These are phyloP conservation scores for Benitochromis conjunctus DNA, from an alignment of 2,113 vertebrate genomes.

Conservation along the genomic window DNA sequence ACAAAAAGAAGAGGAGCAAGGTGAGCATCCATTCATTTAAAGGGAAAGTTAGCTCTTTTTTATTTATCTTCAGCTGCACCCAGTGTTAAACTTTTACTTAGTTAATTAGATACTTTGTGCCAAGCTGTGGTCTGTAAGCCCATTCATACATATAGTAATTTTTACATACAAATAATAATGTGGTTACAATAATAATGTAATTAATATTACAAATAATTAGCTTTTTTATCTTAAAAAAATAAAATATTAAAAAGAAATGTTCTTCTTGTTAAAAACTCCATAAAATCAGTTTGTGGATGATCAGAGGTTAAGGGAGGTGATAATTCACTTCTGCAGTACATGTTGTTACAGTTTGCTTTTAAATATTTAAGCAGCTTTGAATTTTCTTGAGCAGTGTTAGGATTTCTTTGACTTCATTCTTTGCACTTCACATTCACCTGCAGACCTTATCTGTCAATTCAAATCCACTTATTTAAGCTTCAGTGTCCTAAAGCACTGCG, in stretches of 20 bases:
- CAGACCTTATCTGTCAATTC: not conserved
- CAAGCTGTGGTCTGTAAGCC: not conserved
- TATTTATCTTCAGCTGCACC: not conserved
- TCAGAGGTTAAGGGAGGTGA: not conserved
- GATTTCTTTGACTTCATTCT: not conserved
- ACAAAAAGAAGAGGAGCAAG: slow-evolving; percentile 93
- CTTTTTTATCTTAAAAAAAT: not conserved
- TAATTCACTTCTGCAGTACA: not conserved
- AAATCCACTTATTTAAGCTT: not conserved
- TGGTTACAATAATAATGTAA: not conserved
- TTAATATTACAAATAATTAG: not conserved
- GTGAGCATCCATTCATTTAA: slow-evolving; percentile 68
- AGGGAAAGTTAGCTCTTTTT: not conserved
- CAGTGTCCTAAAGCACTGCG: not conserved
- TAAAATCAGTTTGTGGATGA: not conserved
- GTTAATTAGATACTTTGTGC: not conserved
- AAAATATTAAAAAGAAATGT: not conserved
- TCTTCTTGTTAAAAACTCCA: not conserved
- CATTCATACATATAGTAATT: not conserved
- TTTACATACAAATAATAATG: not conserved
- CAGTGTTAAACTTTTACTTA: not conserved
- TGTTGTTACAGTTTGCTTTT: not conserved
- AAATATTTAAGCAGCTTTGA: not conserved
- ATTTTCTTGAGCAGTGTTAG: not conserved
- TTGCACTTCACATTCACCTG: not conserved